Conservation (phyloP, 35 echinoderm and acorn worm species). For the Heliocidaris tuberculata region DNA sequence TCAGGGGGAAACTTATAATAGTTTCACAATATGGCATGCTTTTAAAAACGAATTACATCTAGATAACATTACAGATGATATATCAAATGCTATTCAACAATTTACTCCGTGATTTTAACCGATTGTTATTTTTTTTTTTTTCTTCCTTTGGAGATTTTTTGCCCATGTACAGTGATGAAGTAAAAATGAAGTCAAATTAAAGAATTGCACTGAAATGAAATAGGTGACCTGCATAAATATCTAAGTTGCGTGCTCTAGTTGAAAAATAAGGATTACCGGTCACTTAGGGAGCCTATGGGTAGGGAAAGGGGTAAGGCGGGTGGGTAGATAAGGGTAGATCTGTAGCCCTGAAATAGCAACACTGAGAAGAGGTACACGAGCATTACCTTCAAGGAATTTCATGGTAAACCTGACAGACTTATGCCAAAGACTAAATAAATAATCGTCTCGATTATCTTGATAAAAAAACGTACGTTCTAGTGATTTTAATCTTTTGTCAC, state of each 20-base stretch:
- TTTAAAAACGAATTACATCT: too few species aligned
- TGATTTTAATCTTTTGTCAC: too few species aligned
- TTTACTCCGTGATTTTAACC: too few species aligned
- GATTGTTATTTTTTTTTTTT: too few species aligned
- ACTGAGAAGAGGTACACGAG: background rate
- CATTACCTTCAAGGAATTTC: background rate
- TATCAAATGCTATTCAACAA: too few species aligned
- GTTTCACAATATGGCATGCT: too few species aligned
- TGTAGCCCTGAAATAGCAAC: background rate
- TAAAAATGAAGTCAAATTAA: background rate
- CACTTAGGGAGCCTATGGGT: background rate
- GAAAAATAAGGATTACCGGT: background rate
- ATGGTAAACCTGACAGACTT: background rate
- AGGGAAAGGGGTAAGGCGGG: background rate
- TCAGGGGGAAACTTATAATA: too few species aligned
- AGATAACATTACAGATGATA: too few species aligned
- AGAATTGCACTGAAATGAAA: background rate
- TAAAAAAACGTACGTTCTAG: too few species aligned
- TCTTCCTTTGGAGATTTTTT: too few species aligned
- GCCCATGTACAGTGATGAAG: background rate
- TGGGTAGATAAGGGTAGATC: background rate
- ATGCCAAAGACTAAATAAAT: too few species aligned
- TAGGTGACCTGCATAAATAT: background rate
- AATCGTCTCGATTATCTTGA: too few species aligned
- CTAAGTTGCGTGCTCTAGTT: background rate